Base-by-base conservation (phyloP, 2,113 vertebrate species). In the Cariama cristata region DNA sequence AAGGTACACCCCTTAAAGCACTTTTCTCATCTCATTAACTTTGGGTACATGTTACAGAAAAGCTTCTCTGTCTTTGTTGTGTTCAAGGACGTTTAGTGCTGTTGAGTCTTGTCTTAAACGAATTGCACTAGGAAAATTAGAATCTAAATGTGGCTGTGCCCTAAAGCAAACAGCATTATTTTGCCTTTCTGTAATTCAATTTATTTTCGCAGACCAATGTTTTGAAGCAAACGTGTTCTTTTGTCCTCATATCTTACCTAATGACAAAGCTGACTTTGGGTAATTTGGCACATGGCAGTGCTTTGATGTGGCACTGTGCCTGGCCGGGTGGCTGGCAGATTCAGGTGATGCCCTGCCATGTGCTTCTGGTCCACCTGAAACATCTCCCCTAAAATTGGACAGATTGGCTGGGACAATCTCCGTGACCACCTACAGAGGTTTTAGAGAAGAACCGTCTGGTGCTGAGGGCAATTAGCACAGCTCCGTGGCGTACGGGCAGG, bases 21-120 rank as follows among this genome's bases (percentile, higher is more conserved):
- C 81, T 91, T 8, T 80, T 27, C 86, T 76, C 87, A 58, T 91
- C 95, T 96, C 96, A 94, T 95, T 97, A 93, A 86, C 87, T 95
- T 71, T 67, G 93, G 93, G 93, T 53, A 49, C 89, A 42, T 24
- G 89, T 53, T 44, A 52, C 67, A 81, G 91, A 26, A 79, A 80
- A 93, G 77, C 89, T 90, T 47, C 79, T 90, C 53, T 12, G 12
- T 18, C 91, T 84, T 91, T 35, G 79, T 4, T 30, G 84, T 24
- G 7, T 62, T 91, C 97, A 96, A 97, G 97, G 95, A 90, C 93
- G 27, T 73, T 82, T 55, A 69, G 89, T 76, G 90, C 86, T 68
- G 76, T 9, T 60, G 60, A 89, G 86, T 50, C 66, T 94, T 62
- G 86, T 58, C 66, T 96, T 83, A 95, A 97, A 91, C 5, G 74